Conservation (phyloP, 2,797 vertebrate species). For the Enteromius trimaculatus region DNA sequence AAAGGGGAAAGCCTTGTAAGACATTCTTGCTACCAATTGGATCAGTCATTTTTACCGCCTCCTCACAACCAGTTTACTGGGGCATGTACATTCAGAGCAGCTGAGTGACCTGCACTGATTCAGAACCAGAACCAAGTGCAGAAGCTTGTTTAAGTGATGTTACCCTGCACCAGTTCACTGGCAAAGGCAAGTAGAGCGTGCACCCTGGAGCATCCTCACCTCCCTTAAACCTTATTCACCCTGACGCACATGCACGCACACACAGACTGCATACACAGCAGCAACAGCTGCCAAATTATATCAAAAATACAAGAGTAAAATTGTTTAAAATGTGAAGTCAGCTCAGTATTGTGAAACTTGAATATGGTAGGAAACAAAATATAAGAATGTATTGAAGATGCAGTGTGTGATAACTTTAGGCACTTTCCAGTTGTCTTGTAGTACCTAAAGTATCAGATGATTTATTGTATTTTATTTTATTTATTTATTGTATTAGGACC, state of each 20-base stretch:
- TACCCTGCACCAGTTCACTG: conserved; percentile 40
- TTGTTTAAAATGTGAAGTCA: background rate
- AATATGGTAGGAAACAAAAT: background rate
- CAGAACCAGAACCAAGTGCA: conserved; percentile 41
- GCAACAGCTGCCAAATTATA: conserved; percentile 16
- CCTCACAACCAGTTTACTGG: conserved; percentile 36
- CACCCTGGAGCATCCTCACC: conserved; percentile 34
- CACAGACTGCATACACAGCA: conserved; percentile 10
- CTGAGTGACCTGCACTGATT: conserved; percentile 32
- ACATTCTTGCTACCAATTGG: conserved; percentile 39
- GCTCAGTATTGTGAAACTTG: background rate
- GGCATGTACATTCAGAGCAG: conserved; percentile 28
- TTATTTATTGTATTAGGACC: too few species aligned
- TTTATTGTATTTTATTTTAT: too few species aligned
- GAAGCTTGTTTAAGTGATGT: conserved; percentile 39
- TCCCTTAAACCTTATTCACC: conserved; percentile 26
- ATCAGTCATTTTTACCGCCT: conserved; percentile 32
- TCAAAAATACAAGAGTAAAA: background rate
- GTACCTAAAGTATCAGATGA: background rate
- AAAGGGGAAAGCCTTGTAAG: conserved; percentile 25
- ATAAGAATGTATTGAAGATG: background rate
- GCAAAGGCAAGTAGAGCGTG: conserved; percentile 33
- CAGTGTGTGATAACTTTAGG: background rate
- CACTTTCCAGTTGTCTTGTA: background rate
- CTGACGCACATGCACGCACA: conserved; percentile 17